These are phyloP conservation scores for Sardinella longiceps DNA, from an alignment of 2,797 vertebrate genomes.

Conservation along the genomic window DNA sequence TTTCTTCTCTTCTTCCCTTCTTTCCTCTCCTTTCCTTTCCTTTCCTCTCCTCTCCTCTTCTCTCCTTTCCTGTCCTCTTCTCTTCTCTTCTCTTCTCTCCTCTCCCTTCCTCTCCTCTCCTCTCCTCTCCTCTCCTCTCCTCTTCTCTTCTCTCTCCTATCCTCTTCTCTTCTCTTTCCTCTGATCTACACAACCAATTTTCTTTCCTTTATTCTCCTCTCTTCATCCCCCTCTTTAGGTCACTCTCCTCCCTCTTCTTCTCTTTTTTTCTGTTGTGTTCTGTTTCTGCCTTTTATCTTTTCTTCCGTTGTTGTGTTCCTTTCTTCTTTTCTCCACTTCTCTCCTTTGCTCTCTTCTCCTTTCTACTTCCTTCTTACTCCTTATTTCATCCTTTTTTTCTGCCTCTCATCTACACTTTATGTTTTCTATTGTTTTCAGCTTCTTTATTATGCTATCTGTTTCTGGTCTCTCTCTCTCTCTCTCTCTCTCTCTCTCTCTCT, in stretches of 20 bases:
- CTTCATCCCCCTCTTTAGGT: neutral
- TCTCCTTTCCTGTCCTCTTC: neutral
- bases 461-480: neutral
- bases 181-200: no score
- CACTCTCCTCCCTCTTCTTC: neutral
- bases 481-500: neutral
- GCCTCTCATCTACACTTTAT: neutral
- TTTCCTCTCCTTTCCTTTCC: neutral
- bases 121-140: slow-evolving; percentile 23
- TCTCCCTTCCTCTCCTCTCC: neutral
- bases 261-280: slow-evolving; percentile 41
- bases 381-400: neutral
- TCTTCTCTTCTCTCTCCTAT: neutral
- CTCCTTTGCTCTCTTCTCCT: neutral
- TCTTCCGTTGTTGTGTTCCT: slow-evolving; percentile 41
- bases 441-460: no score
- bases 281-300: slow-evolving; percentile 44
- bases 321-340: slow-evolving; percentile 38
- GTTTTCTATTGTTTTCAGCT: no score
- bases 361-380: neutral
- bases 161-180: no score
- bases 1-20: neutral
- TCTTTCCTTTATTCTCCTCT: neutral
- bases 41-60: no score
- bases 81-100: neutral